Evolutionary conservation across 2,113 vertebrate species (phyloP), one percentile per base, ranked within the genome.

Genomic region (Lophura nycthemera): DNA sequence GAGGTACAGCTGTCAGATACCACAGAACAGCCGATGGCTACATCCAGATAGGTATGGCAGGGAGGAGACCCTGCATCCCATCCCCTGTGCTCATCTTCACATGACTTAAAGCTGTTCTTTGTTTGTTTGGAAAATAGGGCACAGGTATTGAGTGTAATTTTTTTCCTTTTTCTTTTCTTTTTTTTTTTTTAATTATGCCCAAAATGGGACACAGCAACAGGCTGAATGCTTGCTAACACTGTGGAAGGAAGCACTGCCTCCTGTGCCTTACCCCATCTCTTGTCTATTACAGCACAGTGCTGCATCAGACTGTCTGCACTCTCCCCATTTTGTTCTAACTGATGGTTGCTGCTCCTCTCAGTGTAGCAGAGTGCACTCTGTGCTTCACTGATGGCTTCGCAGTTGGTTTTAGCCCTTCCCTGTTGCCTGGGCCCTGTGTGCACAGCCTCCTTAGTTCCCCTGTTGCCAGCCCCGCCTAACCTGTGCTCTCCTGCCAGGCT

Each of bases 11-110:
- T 0, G 97, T 98, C 36, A 98, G 98, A 91, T 99, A 99, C 95
- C 99, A 98, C 20, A 97, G 99, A 85, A 99, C 98, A 6, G 97
- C 98, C 1, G 99, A 99, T 2, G 99, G 99, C 69, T 99, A 99
- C 97, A 98, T 99, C 95, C 98, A 99, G 94, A 99, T 99, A 78
- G 99, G 99, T 99, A 96, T 21, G 13, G 38, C 1, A 2, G 52
- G 56, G 29, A 60, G 48, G 47, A 14, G 2, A 76, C 6, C 48
- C 6, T 18, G 38, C 61, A 38, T 74, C 74, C 74, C 38, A 36
- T 77, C 77, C 71, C 57, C 2, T 14, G 24, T 11, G 65, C 83
- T 91, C 65, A 43, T 43, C 52, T 70, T 38, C 45, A 27, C 11
- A 7, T 32, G 64, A 78, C 20, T 13, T 2, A 5, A 63, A 60